Percentiles rank a stretch among this genome's conserved stretches.
These are phyloP conservation scores for Thamnophis sirtalis DNA, from an alignment of 2,113 vertebrate genomes.

Conservation along the genomic window DNA sequence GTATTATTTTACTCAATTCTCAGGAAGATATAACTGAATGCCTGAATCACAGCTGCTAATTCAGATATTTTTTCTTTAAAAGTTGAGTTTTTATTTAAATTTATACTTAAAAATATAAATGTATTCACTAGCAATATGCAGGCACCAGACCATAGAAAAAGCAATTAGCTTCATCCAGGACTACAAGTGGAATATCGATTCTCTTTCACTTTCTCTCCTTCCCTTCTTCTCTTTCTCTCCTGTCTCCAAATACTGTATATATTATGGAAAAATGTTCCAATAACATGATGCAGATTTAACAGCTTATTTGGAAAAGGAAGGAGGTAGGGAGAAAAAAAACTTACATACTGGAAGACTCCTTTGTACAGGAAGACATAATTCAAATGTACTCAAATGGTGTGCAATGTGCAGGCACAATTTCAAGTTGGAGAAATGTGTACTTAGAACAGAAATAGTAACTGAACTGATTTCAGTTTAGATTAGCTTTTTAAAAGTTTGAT, in stretches of 20 bases:
- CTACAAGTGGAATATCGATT: background rate
- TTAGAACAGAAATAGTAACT: background rate
- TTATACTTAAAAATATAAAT: constrained; percentile 1
- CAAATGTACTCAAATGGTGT: background rate
- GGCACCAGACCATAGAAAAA: background rate
- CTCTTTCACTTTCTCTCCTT: background rate
- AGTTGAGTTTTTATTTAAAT: constrained; percentile 18
- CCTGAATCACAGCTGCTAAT: constrained; percentile 5
- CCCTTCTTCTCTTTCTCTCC: background rate
- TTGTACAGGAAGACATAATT: background rate
- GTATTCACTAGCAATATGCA: background rate
- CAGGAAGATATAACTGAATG: constrained; percentile 29
- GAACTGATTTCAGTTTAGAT: background rate
- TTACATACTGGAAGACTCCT: background rate
- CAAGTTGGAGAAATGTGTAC: constrained; percentile 10
- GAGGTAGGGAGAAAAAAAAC: background rate
- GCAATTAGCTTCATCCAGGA: background rate
- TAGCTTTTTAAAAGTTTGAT: background rate
- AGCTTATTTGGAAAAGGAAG: background rate
- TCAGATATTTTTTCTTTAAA: constrained; percentile 16
- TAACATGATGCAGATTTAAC: background rate
- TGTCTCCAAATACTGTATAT: background rate
- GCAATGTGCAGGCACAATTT: constrained; percentile 30
- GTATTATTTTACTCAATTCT: constrained; percentile 34
- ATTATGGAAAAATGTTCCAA: background rate